phyloP scores from a whole-genome alignment of 2,113 vertebrate species.

The Bothrops jararaca region DNA sequence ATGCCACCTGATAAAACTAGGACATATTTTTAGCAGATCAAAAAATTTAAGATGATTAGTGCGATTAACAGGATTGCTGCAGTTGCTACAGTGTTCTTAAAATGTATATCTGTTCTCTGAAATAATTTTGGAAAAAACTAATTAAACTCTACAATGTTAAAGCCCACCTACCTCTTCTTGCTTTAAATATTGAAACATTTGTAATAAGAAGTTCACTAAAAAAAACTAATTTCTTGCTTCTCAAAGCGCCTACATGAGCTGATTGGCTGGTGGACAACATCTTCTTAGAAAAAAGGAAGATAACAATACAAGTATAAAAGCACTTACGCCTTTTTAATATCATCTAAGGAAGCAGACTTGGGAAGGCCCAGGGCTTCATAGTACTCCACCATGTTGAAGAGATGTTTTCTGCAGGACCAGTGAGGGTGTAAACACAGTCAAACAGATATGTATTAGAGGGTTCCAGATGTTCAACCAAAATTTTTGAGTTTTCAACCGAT shows the following conservation, averaged over 20 bases:
- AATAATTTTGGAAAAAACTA: background rate
- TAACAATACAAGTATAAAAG: background rate
- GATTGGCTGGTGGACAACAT: background rate
- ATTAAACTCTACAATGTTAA: background rate
- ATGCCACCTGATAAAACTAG: background rate
- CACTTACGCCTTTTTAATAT: conserved; percentile 92
- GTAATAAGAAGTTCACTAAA: background rate
- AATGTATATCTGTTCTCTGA: background rate
- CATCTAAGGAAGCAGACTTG: conserved; percentile 78
- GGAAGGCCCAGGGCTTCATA: conserved; percentile 83
- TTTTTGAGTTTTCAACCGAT: background rate
- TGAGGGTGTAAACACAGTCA: background rate
- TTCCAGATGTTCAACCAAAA: background rate
- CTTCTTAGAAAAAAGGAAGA: background rate
- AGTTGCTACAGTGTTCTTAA: background rate
- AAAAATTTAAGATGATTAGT: background rate
- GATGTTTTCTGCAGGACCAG: background rate
- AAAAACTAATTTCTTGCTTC: background rate
- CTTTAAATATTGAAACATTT: background rate
- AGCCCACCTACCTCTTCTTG: background rate
- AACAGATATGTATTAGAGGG: background rate
- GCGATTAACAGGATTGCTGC: background rate
- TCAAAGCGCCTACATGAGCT: background rate
- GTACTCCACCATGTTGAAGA: conserved; percentile 63
- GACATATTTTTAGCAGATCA: background rate